phyloP scores from a whole-genome alignment of 2,113 vertebrate species.

The Paradoxurus hermaphroditus region DNA sequence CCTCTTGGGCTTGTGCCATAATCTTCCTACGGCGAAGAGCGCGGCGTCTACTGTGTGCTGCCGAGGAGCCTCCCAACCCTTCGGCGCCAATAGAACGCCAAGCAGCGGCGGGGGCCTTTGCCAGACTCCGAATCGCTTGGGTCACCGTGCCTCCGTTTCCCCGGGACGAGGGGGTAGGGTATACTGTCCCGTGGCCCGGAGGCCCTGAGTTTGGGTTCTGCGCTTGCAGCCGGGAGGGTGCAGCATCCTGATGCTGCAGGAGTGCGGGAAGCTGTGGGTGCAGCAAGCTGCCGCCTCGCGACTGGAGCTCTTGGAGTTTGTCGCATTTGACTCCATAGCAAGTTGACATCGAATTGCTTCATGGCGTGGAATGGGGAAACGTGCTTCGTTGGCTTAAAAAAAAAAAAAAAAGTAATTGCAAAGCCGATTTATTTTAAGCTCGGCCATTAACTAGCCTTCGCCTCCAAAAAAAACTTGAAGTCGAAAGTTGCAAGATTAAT shows the following conservation, averaged over 20 bases:
- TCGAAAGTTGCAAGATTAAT: conserved; percentile 15
- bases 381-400: neutral
- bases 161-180: neutral
- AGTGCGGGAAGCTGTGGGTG: neutral
- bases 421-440: conserved; percentile 29
- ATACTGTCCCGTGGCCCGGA: neutral
- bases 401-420: neutral
- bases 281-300: conserved; percentile 27
- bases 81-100: neutral
- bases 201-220: neutral
- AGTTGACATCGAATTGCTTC: conserved; percentile 66
- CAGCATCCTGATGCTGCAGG: conserved; percentile 27
- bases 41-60: neutral
- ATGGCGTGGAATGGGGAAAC: conserved; percentile 23
- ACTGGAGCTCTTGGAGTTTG: conserved; percentile 56
- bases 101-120: neutral
- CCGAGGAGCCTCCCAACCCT: neutral
- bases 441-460: neutral
- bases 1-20: neutral
- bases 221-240: neutral
- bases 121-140: neutral
- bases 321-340: conserved; percentile 66
- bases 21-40: neutral
- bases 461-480: neutral
- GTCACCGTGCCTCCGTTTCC: conserved; percentile 51